These are phyloP conservation scores for Charadrius vociferus DNA, from an alignment of 2,113 vertebrate genomes.

Conservation along the genomic window DNA sequence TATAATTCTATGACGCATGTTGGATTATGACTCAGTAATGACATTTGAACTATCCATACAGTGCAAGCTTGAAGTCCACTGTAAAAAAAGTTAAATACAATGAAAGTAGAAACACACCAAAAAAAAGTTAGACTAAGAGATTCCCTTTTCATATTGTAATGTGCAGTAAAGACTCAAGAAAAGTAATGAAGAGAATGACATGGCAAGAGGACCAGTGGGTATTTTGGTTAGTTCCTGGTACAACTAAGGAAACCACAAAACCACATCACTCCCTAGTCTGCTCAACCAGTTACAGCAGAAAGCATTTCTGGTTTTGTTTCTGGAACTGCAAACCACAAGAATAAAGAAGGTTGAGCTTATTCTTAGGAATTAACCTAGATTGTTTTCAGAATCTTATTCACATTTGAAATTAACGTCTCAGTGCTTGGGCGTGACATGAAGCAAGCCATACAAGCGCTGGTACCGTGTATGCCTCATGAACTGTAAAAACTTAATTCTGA, in stretches of 20 bases:
- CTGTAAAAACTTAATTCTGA: neutral
- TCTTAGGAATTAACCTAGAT: neutral
- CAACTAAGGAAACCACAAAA: conserved; percentile 67
- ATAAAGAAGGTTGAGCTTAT: neutral
- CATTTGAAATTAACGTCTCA: neutral
- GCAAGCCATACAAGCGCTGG: neutral
- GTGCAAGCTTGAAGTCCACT: neutral
- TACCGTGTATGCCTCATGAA: neutral
- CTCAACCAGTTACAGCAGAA: neutral
- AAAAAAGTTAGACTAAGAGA: neutral
- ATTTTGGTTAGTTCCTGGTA: conserved; percentile 37
- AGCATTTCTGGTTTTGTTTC: conserved; percentile 21
- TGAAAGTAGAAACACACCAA: neutral
- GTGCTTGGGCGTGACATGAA: neutral
- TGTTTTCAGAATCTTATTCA: neutral
- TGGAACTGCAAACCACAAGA: conserved; percentile 31
- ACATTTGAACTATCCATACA: neutral
- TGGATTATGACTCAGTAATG: conserved; percentile 16
- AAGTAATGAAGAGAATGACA: neutral
- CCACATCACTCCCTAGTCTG: conserved; percentile 52
- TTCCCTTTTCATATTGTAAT: neutral
- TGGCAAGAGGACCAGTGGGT: neutral
- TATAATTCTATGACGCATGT: neutral
- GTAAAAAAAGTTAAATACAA: neutral
- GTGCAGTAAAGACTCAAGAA: neutral